Evolutionary conservation across 2,888 invertebrate species (phyloP).

Genomic region (Acleris holmiana): DNA sequence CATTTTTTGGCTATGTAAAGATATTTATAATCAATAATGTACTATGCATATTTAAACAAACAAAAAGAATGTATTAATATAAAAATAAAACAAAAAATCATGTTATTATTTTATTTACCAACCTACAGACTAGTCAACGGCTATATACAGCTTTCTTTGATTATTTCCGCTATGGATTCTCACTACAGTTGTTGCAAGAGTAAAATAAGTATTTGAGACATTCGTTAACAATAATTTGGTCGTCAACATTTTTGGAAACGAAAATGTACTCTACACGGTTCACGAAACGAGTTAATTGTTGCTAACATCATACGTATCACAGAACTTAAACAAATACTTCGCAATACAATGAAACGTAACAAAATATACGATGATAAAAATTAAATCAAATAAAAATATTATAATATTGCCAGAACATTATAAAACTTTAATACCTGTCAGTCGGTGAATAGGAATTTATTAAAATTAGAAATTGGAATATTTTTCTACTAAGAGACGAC

Average conservation of each 20-base stretch:
- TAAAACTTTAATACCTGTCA: slow-evolving; percentile 6
- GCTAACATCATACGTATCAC: slow-evolving; percentile 25
- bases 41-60: not conserved
- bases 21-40: too few species aligned
- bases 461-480: slow-evolving; percentile 29
- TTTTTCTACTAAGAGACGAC: slow-evolving; percentile 11
- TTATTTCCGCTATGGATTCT: slow-evolving; percentile 36
- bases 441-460: slow-evolving; percentile 27
- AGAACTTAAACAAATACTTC: slow-evolving; percentile 28
- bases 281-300: slow-evolving; percentile 11
- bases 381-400: slow-evolving; percentile 19
- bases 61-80: slow-evolving; percentile 19
- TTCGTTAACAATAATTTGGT: slow-evolving; percentile 15
- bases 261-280: slow-evolving; percentile 12
- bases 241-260: slow-evolving; percentile 8
- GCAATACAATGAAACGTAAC: slow-evolving; percentile 19
- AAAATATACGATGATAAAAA: slow-evolving; percentile 16
- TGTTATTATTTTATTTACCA: slow-evolving; percentile 63
- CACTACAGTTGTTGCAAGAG: slow-evolving; percentile 6
- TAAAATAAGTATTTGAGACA: slow-evolving; percentile 15
- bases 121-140: slow-evolving; percentile 81
- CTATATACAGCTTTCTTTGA: slow-evolving; percentile 72
- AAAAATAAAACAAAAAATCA: slow-evolving; percentile 42
- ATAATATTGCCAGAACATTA: slow-evolving; percentile 18
- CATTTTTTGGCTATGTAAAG: too few species aligned